phyloP scores from a whole-genome alignment of 2,113 vertebrate genomes.

The Hemiprocne comata region DNA sequence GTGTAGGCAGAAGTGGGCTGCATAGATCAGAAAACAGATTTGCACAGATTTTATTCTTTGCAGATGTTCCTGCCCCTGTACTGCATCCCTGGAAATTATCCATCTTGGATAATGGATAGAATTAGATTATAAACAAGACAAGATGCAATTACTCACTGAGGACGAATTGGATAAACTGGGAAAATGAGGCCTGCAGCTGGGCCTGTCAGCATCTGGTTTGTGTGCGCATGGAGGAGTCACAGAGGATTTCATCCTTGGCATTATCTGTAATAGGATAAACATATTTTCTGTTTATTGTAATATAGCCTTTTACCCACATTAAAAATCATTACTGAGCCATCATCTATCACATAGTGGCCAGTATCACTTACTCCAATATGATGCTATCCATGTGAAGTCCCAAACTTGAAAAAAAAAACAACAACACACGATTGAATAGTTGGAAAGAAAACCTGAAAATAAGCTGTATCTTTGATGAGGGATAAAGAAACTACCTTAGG shows the following conservation, averaged over 20 bases:
- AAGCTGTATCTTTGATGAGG: background rate
- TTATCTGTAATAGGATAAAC: constrained; percentile 46
- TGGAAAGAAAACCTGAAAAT: background rate
- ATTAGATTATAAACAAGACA: constrained; percentile 57
- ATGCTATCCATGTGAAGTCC: background rate
- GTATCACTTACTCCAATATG: constrained; percentile 15
- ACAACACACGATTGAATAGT: background rate
- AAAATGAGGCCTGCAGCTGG: constrained; percentile 17
- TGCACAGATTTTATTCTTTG: constrained; percentile 18
- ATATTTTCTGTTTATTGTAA: constrained; percentile 52
- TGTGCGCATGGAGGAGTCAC: background rate
- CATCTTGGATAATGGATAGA: constrained; percentile 49
- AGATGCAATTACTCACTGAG: constrained; percentile 41
- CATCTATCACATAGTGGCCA: background rate
- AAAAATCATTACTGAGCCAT: constrained; percentile 45
- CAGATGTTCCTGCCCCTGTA: background rate
- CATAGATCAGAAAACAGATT: background rate
- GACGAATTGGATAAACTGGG: constrained; percentile 19
- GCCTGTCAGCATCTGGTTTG: constrained; percentile 29
- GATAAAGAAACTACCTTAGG: background rate
- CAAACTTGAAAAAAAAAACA: background rate
- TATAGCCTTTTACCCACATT: constrained; percentile 19
- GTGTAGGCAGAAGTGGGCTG: background rate
- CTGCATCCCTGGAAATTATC: constrained; percentile 40
- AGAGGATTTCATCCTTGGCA: constrained; percentile 41